Percentiles rank a stretch among this genome's conserved stretches.
Conservation (phyloP, 2,888 invertebrate genomes). For the Cantharis rustica region DNA sequence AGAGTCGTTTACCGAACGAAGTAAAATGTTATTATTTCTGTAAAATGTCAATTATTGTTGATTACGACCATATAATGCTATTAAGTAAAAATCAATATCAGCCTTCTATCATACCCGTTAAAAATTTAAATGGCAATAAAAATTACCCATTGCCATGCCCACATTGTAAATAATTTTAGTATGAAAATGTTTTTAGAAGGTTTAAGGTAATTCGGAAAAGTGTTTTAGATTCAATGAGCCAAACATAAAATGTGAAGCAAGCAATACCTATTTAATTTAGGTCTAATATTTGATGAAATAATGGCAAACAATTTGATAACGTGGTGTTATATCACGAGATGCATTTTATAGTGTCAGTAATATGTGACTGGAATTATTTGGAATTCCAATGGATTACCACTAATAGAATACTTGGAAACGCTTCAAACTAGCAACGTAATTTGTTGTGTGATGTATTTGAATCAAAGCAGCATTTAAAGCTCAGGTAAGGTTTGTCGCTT, state of each 20-base stretch:
- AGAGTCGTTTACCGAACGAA: too few species aligned
- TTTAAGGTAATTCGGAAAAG: neutral
- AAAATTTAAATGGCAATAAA: too few species aligned
- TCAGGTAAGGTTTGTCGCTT: conserved; percentile 2
- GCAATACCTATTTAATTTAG: neutral
- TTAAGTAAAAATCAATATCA: too few species aligned
- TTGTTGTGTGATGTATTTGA: conserved; percentile 3
- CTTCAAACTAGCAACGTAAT: conserved; percentile 2
- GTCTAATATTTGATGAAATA: neutral
- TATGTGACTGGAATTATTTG: conserved; percentile 1
- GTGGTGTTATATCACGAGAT: neutral
- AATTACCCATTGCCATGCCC: too few species aligned
- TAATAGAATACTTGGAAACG: conserved; percentile 2
- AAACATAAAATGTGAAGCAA: too few species aligned
- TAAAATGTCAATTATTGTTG: too few species aligned
- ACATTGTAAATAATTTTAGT: neutral
- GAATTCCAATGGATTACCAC: conserved; percentile 1
- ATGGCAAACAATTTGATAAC: neutral
- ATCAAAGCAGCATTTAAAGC: conserved; percentile 1
- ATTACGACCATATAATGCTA: too few species aligned
- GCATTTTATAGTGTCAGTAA: neutral
- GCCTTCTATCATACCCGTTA: too few species aligned
- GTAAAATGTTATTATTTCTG: too few species aligned
- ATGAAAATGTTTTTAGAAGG: neutral
- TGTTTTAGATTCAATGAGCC: neutral